Evolutionary conservation across 2,797 vertebrate genomes (phyloP).

Genomic region (Pelobates cultripes): DNA sequence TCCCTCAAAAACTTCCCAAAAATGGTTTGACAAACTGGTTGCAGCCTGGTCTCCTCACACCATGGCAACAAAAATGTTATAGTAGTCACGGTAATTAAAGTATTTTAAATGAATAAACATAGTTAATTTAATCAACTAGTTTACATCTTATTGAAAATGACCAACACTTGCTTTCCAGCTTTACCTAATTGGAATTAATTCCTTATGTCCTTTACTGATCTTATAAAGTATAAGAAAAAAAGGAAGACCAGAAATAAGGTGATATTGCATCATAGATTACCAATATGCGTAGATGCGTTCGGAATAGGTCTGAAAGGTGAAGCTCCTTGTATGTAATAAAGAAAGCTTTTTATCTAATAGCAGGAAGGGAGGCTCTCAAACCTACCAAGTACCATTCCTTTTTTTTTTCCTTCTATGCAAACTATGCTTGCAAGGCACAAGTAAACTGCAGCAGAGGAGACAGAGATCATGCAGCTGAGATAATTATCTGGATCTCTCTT

Average conservation of each 20-base stretch:
- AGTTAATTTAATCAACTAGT: no score
- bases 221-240: background rate
- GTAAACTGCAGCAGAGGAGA: slow-evolving; percentile 57
- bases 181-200: slow-evolving; percentile 4
- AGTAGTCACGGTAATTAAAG: no score
- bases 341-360: background rate
- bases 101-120: no score
- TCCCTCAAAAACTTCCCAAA: no score
- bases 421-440: slow-evolving; percentile 54
- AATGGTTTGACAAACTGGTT: no score
- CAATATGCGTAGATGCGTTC: slow-evolving; percentile 11
- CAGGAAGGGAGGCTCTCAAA: no score
- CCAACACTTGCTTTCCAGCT: slow-evolving; percentile 9
- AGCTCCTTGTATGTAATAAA: background rate
- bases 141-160: background rate
- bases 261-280: slow-evolving; percentile 15
- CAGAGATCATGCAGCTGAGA: slow-evolving; percentile 63
- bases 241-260: slow-evolving; percentile 22
- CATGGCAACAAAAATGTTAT: no score
- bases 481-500: slow-evolving; percentile 75
- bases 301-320: slow-evolving; percentile 4
- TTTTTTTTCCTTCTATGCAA: slow-evolving; percentile 4
- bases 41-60: no score
- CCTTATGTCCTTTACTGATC: background rate
- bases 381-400: background rate